Conservation (phyloP, 2,113 vertebrate genomes). For the Lethenteron reissneri region DNA sequence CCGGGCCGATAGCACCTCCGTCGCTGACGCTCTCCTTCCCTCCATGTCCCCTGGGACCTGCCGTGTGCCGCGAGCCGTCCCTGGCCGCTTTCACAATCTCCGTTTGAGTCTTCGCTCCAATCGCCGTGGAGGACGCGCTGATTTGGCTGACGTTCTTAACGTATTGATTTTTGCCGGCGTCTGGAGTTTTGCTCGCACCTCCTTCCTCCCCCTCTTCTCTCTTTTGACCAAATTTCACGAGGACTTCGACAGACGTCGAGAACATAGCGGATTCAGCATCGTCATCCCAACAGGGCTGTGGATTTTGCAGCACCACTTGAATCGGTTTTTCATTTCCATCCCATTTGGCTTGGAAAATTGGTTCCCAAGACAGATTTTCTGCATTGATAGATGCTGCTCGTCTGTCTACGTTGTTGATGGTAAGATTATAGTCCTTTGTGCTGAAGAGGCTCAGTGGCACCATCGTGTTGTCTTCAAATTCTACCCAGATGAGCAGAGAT, state of each 20-base stretch:
- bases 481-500: constrained; percentile 43
- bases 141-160: background rate
- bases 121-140: background rate
- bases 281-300: too few relatives aligned
- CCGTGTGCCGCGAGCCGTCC: background rate
- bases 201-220: too few relatives aligned
- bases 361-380: too few relatives aligned
- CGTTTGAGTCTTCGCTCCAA: background rate
- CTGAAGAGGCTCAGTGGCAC: constrained; percentile 37
- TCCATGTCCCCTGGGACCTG: background rate
- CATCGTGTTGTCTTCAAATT: constrained; percentile 44
- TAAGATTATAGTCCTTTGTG: constrained; percentile 25
- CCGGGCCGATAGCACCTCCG: background rate
- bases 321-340: too few relatives aligned
- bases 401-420: constrained; percentile 34
- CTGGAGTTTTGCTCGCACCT: too few relatives aligned
- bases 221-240: too few relatives aligned
- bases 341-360: too few relatives aligned
- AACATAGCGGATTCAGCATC: too few relatives aligned
- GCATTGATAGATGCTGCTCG: constrained; percentile 18
- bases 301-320: too few relatives aligned
- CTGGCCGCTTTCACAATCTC: background rate
- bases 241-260: too few relatives aligned
- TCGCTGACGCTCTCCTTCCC: background rate
- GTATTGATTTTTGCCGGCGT: too few relatives aligned